Evolutionary conservation across 2,113 vertebrate genomes (phyloP).

Genomic region (Poicephalus gulielmi): DNA sequence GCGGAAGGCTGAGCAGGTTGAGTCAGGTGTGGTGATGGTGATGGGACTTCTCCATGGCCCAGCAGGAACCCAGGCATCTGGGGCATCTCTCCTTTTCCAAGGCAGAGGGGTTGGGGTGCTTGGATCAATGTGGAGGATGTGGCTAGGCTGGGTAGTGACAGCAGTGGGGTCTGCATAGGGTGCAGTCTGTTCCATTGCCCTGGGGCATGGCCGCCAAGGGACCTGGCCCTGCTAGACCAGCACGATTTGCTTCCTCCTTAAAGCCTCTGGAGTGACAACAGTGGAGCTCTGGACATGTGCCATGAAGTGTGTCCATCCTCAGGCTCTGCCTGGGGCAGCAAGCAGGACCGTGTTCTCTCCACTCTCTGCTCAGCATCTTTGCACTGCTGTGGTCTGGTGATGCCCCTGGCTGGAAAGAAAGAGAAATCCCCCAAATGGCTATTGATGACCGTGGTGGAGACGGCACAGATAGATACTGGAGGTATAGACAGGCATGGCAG

Average conservation of each 20-base stretch:
- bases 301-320: rapidly evolving
- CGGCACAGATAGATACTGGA: neutral
- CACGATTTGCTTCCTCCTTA: neutral
- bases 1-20: neutral
- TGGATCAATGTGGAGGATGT: neutral
- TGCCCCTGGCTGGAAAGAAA: neutral
- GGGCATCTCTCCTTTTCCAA: neutral
- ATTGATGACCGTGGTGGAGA: neutral
- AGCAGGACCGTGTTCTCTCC: rapidly evolving
- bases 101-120: neutral
- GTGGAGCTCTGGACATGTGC: neutral
- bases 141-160: neutral
- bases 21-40: rapidly evolving
- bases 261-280: neutral
- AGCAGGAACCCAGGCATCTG: neutral
- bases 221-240: neutral
- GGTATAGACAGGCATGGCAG: conserved; percentile 25
- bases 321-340: neutral
- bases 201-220: neutral
- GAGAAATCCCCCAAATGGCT: neutral
- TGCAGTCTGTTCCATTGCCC: rapidly evolving
- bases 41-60: neutral
- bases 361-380: neutral
- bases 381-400: neutral
- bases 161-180: neutral